Conservation (phyloP, 2,888 invertebrate genomes). For the Carcina quercana region DNA sequence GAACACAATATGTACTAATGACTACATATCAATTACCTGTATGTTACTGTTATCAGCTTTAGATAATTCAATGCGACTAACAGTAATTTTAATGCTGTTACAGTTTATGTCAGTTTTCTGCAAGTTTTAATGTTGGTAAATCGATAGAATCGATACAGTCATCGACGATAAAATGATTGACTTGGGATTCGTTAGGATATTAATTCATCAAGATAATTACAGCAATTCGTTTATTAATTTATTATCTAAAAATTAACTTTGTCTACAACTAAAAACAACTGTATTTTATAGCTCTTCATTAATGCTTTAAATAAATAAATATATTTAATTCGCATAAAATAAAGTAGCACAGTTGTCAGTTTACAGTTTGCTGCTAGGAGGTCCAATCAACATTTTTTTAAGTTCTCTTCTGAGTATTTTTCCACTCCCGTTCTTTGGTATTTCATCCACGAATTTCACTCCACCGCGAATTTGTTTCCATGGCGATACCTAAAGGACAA, state of each 20-base stretch:
- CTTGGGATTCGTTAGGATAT: too few species aligned
- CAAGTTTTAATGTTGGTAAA: too few species aligned
- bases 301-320: background rate
- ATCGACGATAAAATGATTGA: too few species aligned
- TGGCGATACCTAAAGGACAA: constrained; percentile 76
- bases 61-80: too few species aligned
- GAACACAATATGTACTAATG: background rate
- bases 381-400: constrained; percentile 31
- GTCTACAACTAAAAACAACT: background rate
- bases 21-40: background rate
- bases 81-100: too few species aligned
- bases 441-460: constrained; percentile 79
- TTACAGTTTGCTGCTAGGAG: constrained; percentile 29
- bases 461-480: constrained; percentile 84
- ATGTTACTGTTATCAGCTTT: too few species aligned
- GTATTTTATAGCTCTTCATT: background rate
- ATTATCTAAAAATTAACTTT: background rate
- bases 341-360: constrained; percentile 1
- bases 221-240: too few species aligned
- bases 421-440: constrained; percentile 83
- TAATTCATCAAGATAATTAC: too few species aligned
- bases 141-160: too few species aligned
- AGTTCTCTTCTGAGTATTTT: constrained; percentile 81
- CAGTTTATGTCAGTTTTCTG: too few species aligned
- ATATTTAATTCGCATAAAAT: background rate